Percentiles rank a stretch among this genome's conserved stretches.
These are phyloP conservation scores for Agapornis roseicollis DNA, from an alignment of 2,113 vertebrate species.

Conservation along the genomic window DNA sequence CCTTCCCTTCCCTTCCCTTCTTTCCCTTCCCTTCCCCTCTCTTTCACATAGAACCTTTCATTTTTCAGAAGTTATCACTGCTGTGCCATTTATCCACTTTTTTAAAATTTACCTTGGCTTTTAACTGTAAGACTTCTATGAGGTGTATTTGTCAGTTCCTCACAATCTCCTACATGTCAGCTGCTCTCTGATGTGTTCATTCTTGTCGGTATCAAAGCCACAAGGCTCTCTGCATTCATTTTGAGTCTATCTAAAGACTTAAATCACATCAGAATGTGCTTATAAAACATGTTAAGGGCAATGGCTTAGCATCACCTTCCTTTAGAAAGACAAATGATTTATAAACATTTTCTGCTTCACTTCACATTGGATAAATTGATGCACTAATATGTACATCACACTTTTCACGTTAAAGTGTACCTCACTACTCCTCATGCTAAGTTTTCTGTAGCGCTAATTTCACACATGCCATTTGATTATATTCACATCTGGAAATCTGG, in stretches of 20 bases:
- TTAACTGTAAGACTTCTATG: constrained; percentile 4
- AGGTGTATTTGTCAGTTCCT: neutral
- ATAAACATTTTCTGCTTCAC: neutral
- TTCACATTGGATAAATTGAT: constrained; percentile 13
- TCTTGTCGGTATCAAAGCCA: constrained; percentile 25
- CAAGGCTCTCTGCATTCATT: constrained; percentile 28
- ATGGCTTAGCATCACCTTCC: neutral
- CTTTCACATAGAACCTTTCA: neutral
- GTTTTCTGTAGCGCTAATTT: constrained; percentile 2
- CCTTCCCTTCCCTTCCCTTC: too few species aligned
- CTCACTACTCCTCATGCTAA: neutral
- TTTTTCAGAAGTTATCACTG: neutral
- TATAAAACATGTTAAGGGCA: constrained; percentile 37
- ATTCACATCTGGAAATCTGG: neutral
- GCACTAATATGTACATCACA: neutral
- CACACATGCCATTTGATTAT: neutral
- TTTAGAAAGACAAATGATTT: constrained; percentile 43
- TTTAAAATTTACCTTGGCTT: neutral
- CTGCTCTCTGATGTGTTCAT: constrained; percentile 5
- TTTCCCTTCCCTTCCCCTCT: neutral
- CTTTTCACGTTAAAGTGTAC: neutral
- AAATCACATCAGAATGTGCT: constrained; percentile 15
- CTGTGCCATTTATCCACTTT: neutral
- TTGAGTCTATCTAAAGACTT: neutral
- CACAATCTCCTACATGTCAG: neutral